Conservation (phyloP, 2,888 invertebrate genomes). For the Drosophila testacea region DNA sequence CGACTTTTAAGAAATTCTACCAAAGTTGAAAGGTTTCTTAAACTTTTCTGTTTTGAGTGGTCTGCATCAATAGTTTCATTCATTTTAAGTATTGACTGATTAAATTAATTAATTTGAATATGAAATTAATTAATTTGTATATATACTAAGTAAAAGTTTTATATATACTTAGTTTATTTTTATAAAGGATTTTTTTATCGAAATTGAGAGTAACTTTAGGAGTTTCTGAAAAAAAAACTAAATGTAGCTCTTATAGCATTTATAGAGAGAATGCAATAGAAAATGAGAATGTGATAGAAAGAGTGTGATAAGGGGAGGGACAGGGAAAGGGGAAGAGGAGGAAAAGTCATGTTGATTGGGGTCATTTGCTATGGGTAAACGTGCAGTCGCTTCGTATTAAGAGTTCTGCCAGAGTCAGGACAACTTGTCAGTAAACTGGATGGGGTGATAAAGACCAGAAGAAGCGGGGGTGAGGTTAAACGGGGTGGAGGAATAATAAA, state of each 20-base stretch:
- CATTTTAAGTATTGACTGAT: no score
- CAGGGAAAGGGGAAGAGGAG: neutral
- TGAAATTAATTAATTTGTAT: no score
- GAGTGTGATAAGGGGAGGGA: neutral
- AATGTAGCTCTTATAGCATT: neutral
- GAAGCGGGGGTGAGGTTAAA: neutral
- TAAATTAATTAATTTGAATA: no score
- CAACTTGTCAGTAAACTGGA: conserved; percentile 32
- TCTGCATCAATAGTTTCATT: no score
- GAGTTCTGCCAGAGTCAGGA: conserved; percentile 54
- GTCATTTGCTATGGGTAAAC: conserved; percentile 77
- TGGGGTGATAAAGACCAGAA: conserved; percentile 2
- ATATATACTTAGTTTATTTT: no score
- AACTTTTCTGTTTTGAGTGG: no score
- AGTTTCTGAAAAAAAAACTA: neutral
- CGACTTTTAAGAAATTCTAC: no score
- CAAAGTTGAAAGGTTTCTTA: no score
- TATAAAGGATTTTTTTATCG: no score
- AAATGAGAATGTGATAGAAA: neutral
- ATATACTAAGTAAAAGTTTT: no score
- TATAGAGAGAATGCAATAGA: neutral
- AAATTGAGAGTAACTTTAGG: neutral
- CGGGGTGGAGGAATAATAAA: neutral
- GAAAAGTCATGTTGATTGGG: conserved; percentile 80
- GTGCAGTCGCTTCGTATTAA: conserved; percentile 77